These are phyloP conservation scores for Caenorhabditis wallacei DNA, from an alignment of 2,888 invertebrate genomes.

Conservation along the genomic window DNA sequence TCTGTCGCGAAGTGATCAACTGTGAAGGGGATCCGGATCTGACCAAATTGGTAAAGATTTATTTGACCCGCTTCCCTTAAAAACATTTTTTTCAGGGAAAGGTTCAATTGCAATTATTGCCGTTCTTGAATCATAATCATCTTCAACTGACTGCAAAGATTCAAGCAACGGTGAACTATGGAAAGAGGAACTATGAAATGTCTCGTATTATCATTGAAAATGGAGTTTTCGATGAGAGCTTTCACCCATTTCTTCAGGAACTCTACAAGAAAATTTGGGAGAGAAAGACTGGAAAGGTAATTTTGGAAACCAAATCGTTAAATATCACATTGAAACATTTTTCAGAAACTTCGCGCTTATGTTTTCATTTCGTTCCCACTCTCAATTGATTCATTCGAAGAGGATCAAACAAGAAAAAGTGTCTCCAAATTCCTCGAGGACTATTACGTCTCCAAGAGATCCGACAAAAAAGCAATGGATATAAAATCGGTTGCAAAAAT, in stretches of 20 bases:
- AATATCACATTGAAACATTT: no score
- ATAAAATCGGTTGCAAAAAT: background rate
- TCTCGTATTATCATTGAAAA: background rate
- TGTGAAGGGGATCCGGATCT: no score
- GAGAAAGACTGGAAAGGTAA: background rate
- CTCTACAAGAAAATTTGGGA: conserved; percentile 1
- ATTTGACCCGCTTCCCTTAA: no score
- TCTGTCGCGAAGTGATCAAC: no score
- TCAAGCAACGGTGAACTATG: background rate
- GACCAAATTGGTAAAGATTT: no score
- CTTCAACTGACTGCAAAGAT: background rate
- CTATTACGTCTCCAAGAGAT: background rate
- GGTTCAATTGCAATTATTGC: no score
- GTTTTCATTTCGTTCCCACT: background rate
- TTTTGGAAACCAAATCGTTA: no score
- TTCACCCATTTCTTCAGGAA: conserved; percentile 2
- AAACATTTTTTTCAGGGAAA: no score
- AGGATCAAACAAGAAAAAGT: background rate
- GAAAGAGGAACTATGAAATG: background rate
- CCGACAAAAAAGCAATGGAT: conserved; percentile 1
- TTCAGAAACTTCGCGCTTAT: background rate
- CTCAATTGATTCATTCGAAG: background rate
- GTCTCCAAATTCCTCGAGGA: background rate
- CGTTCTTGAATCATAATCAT: no score
- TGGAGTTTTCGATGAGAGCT: background rate